A percentile compares a stretch with the other conserved stretches of the same genome.
These are phyloP conservation scores for Amphipoea lucens DNA, from an alignment of 2,888 invertebrate species.

Conservation along the genomic window DNA sequence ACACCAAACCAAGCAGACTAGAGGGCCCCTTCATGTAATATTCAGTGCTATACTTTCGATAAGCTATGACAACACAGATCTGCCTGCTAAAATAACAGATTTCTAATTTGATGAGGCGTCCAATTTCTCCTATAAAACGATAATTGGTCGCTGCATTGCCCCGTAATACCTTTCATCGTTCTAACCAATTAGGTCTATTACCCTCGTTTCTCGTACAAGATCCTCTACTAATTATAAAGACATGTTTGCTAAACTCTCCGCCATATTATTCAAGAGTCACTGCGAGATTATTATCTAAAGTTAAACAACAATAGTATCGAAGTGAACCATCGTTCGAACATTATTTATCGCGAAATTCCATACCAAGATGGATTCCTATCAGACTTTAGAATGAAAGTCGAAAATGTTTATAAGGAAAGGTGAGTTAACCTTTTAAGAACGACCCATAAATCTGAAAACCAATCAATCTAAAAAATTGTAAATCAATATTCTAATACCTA, in stretches of 20 bases:
- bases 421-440: background rate
- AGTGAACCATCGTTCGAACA: slow-evolving; percentile 70
- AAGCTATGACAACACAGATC: background rate
- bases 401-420: slow-evolving; percentile 31
- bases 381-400: slow-evolving; percentile 40
- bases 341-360: slow-evolving; percentile 56
- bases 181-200: slow-evolving; percentile 45
- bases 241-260: slow-evolving; percentile 52
- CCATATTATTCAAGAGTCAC: slow-evolving; percentile 57
- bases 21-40: background rate
- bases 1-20: background rate
- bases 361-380: slow-evolving; percentile 56
- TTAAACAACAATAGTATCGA: slow-evolving; percentile 72
- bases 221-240: slow-evolving; percentile 51
- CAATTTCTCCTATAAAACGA: slow-evolving; percentile 22
- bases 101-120: slow-evolving; percentile 17
- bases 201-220: slow-evolving; percentile 39
- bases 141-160: slow-evolving; percentile 13
- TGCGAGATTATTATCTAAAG: slow-evolving; percentile 49
- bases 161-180: slow-evolving; percentile 26
- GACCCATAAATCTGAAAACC: background rate
- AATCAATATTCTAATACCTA: background rate
- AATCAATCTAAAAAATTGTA: background rate
- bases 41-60: background rate
- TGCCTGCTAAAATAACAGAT: background rate